These are phyloP conservation scores for Lacanobia oleracea DNA, from an alignment of 2,888 invertebrate genomes.

Conservation along the genomic window DNA sequence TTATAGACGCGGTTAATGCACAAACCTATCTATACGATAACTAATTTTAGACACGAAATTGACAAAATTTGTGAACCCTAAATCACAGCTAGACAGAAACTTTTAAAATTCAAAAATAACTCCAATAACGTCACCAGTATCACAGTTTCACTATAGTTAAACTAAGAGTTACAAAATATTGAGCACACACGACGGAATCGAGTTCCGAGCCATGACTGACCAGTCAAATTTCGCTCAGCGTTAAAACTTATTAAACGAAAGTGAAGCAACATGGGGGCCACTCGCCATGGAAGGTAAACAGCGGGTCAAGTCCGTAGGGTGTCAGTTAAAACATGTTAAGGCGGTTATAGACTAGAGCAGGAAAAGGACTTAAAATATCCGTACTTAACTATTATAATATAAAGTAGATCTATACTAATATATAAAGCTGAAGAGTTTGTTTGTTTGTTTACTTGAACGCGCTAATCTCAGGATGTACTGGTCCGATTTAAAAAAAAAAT, in stretches of 20 bases:
- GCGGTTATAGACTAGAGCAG: background rate
- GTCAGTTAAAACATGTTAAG: conserved; percentile 2
- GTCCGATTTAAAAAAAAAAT: too few species aligned
- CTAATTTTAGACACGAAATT: background rate
- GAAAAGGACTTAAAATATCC: too few species aligned
- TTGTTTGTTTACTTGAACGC: too few species aligned
- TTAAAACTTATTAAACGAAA: conserved; percentile 29
- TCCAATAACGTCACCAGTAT: background rate
- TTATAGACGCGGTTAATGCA: too few species aligned
- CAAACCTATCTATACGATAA: too few species aligned
- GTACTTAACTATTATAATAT: too few species aligned
- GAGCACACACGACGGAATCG: conserved; percentile 32
- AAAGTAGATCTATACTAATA: too few species aligned
- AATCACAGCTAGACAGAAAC: background rate
- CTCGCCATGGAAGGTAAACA: conserved; percentile 10
- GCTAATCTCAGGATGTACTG: too few species aligned
- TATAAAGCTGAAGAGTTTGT: too few species aligned
- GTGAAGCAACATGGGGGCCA: conserved; percentile 11
- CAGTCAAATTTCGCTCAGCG: conserved; percentile 25
- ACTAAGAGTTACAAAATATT: conserved; percentile 2
- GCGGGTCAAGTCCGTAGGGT: conserved; percentile 33
- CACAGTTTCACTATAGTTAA: conserved; percentile 12
- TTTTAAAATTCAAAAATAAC: conserved; percentile 7
- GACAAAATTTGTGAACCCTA: background rate
- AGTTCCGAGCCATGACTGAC: conserved; percentile 39